Evolutionary conservation across 1,140 invertebrate species (phyloP), one percentile per base, ranked within the genome.

Genomic region (Macrotrachela quadricornifera): DNA sequence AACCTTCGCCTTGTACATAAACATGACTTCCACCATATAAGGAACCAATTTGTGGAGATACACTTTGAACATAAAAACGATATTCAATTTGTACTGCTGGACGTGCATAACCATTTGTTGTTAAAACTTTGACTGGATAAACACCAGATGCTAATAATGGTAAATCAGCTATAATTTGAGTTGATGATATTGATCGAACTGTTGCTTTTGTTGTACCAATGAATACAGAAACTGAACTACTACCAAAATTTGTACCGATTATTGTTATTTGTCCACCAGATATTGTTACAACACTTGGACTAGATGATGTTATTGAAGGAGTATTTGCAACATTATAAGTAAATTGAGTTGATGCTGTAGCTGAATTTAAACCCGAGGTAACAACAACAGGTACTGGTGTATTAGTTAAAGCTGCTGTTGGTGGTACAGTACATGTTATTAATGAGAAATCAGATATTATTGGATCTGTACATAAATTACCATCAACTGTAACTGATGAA

Each of bases 1-100:
- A 66, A 12, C 64, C 65, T 10, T 55, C 47, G 0, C 64, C 66
- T 15, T 57, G 56, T 15, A 66, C 50, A 10, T 60, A 63, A 3
- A 68, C 12, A 17, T 46, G 16, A 8, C 64, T 65, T 0, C 65
- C 66, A 21, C 66, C 66, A 43, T 57, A 37, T 14, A 42, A 46
- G 17, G 53, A 54, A 12, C 53, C 53, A 39, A 48, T 43, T 16
- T 49, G 37, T 44, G 53, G 53, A 18, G 47, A 49, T 30, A 54
- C 30, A 30, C 44, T 46, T 40, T 21, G 39, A 36, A 53, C 36
- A 44, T 53, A 53, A 0, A 63, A 51, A 11, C 17, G 38, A 15
- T 53, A 53, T 18, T 53, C 44, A 12, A 53, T 15, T 53, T 45
- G 15, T n/a, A 21, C 13, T 4, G 14, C 15, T n/a, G 15, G 30